A percentile compares a stretch with the other conserved stretches of the same genome.
Conservation (phyloP, 2,797 vertebrate species). For the Takifugu rubripes region DNA sequence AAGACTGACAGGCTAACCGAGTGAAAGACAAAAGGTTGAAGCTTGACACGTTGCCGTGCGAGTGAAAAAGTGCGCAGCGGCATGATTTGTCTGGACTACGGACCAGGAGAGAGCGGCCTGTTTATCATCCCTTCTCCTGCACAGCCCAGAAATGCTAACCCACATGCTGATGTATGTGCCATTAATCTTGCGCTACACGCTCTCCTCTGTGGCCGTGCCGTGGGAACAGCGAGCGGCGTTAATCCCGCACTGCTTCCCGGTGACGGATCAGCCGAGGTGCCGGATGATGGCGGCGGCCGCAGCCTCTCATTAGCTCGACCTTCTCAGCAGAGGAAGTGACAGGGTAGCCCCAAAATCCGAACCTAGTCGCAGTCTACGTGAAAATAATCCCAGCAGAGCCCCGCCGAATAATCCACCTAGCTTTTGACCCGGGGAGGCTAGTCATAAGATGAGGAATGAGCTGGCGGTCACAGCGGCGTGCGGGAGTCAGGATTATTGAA, state of each 20-base stretch:
- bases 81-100: slow-evolving; percentile 26
- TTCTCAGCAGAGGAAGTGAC: slow-evolving; percentile 53
- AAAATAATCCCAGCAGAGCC: slow-evolving; percentile 65
- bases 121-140: slow-evolving; percentile 29
- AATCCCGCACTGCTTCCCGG: slow-evolving; percentile 33
- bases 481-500: slow-evolving; percentile 51
- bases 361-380: slow-evolving; percentile 62
- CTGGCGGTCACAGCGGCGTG: slow-evolving; percentile 37
- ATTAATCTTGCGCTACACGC: slow-evolving; percentile 50
- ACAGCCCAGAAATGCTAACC: slow-evolving; percentile 35
- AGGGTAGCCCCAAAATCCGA: slow-evolving; percentile 65
- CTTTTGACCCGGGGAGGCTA: slow-evolving; percentile 52
- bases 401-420: slow-evolving; percentile 63
- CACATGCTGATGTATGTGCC: slow-evolving; percentile 39
- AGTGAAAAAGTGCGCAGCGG: slow-evolving; percentile 37
- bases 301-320: slow-evolving; percentile 67
- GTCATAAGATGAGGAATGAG: slow-evolving; percentile 39
- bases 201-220: slow-evolving; percentile 30
- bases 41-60: slow-evolving; percentile 29
- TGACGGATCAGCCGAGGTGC: slow-evolving; percentile 40
- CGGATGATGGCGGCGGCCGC: slow-evolving; percentile 42
- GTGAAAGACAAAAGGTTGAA: slow-evolving; percentile 39
- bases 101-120: slow-evolving; percentile 32
- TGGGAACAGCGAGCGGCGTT: slow-evolving; percentile 25
- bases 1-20: slow-evolving; percentile 47